A percentile compares a stretch with the other conserved stretches of the same genome.
Evolutionary conservation across 2,113 vertebrate genomes (phyloP).

Genomic region (Gavia stellata): DNA sequence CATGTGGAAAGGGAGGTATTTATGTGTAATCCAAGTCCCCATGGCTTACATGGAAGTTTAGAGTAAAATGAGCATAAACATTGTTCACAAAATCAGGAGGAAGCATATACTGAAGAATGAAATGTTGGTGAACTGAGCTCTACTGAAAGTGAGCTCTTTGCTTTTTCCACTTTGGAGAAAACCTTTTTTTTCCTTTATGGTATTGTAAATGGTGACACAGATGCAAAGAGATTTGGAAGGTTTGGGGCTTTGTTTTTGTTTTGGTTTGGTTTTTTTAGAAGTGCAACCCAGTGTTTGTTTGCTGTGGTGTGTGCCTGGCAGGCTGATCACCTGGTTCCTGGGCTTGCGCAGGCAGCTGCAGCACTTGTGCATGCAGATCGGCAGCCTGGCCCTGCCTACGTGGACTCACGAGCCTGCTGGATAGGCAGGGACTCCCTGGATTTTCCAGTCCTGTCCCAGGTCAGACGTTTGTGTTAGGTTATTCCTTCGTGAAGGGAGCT

Average conservation of each 20-base stretch:
- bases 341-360: not conserved
- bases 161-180: not conserved
- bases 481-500: not conserved
- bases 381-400: not conserved
- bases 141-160: not conserved
- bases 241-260: not conserved
- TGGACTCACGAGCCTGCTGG: not conserved
- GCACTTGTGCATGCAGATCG: not conserved
- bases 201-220: not conserved
- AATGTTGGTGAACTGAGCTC: not conserved
- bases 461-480: not conserved
- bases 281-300: not conserved
- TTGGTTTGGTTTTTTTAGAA: not conserved
- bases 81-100: not conserved
- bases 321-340: not conserved
- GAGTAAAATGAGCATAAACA: not conserved
- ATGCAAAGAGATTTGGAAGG: not conserved
- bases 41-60: not conserved
- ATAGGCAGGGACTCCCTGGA: not conserved
- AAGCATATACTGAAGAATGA: not conserved
- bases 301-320: not conserved
- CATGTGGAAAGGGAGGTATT: not conserved
- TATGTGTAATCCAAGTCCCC: not conserved
- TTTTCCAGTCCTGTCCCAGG: not conserved
- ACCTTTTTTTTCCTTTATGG: not conserved